Evolutionary conservation across 2,797 vertebrate species (phyloP).

Genomic region (Manis pentadactyla): DNA sequence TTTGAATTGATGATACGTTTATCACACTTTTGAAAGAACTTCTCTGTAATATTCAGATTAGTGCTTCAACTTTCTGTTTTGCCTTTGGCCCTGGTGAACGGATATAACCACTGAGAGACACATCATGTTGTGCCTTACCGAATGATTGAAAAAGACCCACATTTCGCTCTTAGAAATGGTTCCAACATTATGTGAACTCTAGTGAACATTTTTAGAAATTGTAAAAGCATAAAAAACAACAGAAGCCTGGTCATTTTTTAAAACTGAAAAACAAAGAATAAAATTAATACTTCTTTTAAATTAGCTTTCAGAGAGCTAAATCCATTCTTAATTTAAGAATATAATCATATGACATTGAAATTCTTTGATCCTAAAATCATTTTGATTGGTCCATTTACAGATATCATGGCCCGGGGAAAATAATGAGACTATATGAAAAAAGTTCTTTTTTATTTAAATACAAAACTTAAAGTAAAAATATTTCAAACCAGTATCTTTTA

Average conservation of each 20-base stretch:
- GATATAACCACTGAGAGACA: background rate
- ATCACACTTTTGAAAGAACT: background rate
- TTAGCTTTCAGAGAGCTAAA: conserved; percentile 14
- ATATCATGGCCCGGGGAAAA: background rate
- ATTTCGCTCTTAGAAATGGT: conserved; percentile 10
- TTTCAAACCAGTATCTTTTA: background rate
- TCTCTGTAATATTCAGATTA: background rate
- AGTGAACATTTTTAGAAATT: background rate
- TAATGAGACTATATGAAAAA: background rate
- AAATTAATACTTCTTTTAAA: conserved; percentile 11
- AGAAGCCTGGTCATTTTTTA: background rate
- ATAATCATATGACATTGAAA: background rate
- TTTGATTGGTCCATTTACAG: background rate
- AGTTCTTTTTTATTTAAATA: conserved; percentile 13
- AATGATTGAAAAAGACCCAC: background rate
- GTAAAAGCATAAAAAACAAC: background rate
- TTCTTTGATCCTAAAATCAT: conserved; percentile 35
- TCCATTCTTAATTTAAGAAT: conserved; percentile 30
- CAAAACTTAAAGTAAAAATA: background rate
- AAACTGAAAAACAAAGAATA: background rate
- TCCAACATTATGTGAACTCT: background rate
- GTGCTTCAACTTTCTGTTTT: background rate
- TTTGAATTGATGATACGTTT: background rate
- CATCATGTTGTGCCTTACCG: background rate
- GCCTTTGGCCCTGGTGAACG: conserved; percentile 34